These are phyloP conservation scores for Alauda arvensis DNA, from an alignment of 2,797 vertebrate genomes.

Conservation along the genomic window DNA sequence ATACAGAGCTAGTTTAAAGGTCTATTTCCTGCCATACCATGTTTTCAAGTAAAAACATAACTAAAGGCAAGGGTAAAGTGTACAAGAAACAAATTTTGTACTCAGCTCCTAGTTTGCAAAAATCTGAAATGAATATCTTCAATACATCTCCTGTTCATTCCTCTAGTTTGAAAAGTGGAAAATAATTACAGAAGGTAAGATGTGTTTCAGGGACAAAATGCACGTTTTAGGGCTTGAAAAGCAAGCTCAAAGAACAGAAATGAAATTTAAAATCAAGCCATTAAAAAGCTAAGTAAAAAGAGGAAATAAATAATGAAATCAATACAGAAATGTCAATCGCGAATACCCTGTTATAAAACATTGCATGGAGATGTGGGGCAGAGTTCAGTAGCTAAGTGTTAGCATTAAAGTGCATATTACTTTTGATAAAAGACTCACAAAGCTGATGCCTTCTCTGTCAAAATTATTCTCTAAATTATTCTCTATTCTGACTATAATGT, in stretches of 20 bases:
- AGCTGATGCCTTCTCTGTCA: neutral
- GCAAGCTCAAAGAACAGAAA: neutral
- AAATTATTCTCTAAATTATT: neutral
- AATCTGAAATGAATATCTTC: neutral
- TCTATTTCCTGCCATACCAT: neutral
- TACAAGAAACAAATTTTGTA: neutral
- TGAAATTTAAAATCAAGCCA: neutral
- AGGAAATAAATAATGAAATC: neutral
- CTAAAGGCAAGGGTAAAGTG: neutral
- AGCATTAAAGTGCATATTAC: neutral
- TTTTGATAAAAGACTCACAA: neutral
- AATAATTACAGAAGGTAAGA: neutral
- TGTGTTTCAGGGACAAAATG: neutral
- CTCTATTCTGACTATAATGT: neutral
- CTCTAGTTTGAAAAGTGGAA: neutral
- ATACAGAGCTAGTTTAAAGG: neutral
- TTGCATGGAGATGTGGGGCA: neutral
- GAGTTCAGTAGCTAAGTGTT: neutral
- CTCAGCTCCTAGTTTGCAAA: neutral
- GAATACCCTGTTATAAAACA: neutral
- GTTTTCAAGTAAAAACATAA: neutral
- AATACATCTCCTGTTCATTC: accelerated
- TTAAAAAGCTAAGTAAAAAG: neutral
- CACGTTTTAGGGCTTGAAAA: neutral
- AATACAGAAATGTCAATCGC: neutral